Base-by-base conservation (phyloP, 2,797 vertebrate species). In the Myotis planiceps region DNA sequence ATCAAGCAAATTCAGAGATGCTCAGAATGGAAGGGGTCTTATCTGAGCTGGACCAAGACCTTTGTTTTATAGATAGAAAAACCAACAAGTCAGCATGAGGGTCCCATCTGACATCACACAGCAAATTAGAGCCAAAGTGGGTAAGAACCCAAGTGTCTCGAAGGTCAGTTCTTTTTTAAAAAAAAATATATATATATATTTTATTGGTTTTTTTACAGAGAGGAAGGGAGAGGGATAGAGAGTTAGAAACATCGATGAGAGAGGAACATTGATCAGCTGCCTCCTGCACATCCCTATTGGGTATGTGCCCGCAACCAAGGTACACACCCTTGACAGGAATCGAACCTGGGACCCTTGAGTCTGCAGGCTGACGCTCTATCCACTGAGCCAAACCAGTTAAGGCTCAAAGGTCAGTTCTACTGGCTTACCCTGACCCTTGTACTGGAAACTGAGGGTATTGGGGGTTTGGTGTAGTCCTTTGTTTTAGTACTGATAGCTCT, bases 401-500 rank as follows among this genome's bases (percentile, higher is more conserved):
- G n/a, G n/a, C 42, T 9, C 3, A 6, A 32, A 37, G 32, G 32
- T n/a, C 74, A 19, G 10, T 45, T 29, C 55, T 74, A 5, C 32
- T 45, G 19, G 37, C 4, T 65, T 42, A 15, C 0, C 16, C 32
- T 78, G 23, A 12, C 15, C 12, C 39, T 71, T 21, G 21, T 29
- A 3, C 53, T 42, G 42, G 53, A 92, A 23, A 6, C 23, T 71
- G 5, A 63, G 32, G 6, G 15, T 32, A 2, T 25, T 45, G 83
- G 80, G 39, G 29, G 42, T 95, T 93, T 91, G 86, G 87, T n/a
- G 82, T 47, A 83, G 84, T 97, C 83, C 84, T 97, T 93, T 96
- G 18, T 92, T 37, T 89, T 90, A 25, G 60, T 55, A 80, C 89
- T 96, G 95, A 95, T 84, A 83, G 37, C 58, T 65, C 29, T 4